Base-by-base conservation (phyloP, 2,888 invertebrate species). In the Icerya purchasi region DNA sequence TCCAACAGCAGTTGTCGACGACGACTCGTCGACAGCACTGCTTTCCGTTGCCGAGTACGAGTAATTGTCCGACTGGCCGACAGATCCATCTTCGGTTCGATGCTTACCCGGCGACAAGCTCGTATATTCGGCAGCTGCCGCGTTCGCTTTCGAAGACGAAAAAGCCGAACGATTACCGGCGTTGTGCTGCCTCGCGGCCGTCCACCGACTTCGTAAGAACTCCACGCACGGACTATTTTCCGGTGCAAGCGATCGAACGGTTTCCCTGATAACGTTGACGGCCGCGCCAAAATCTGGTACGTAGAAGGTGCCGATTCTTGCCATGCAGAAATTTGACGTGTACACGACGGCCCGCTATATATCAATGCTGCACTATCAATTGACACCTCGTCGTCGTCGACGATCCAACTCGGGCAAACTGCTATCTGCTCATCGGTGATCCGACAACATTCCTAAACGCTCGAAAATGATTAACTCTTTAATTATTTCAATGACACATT, bases 231-330 rank as follows among this genome's bases (percentile, higher is more conserved):
- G 73, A 60, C 72, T 72, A 67, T 79, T 81, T 52, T 82, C 81
- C 57, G 88, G 87, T 69, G 86, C 79, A 68, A 82, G 78, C 69
- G 87, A 84, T 66, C 84, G 78, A 55, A 86, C 78, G 21, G 86
- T 84, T 72, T 87, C 87, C 79, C 84, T 81, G 22, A 86, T 85
- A 64, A 87, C 87, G 69, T 85, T 85, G 68, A 86, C 70, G 52
- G 84, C 82, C 69, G 86, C 86, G 69, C 79, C 79, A 63, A 86
- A 62, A 14, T 86, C 83, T 55, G 86, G 83, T 67, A 88, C 70
- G 68, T 78, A 78, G 66, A 82, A 77, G 62, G 78, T 77, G 50
- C 79, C 77, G 61, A 82, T 76, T 68, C 78, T 76, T 67, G 81
- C 75, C 81, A 82, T 82, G n/a, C n/a, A n/a, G n/a, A n/a, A n/a